Percentiles rank a stretch among this genome's conserved stretches.
These are phyloP conservation scores for Coregonus clupeaformis DNA, from an alignment of 2,113 vertebrate species.

Conservation along the genomic window DNA sequence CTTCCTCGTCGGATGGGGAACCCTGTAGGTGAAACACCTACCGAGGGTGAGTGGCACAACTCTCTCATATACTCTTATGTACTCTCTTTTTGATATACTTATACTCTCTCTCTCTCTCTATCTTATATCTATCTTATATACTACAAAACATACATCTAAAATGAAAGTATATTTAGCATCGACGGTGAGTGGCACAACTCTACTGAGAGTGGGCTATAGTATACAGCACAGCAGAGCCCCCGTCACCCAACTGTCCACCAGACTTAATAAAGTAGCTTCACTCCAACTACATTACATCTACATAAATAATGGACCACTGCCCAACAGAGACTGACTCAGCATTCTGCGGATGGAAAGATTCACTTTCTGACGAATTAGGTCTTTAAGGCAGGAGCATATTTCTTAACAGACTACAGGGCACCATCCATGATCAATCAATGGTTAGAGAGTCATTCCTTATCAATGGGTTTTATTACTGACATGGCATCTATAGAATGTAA, in stretches of 20 bases:
- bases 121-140: no score
- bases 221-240: slow-evolving; percentile 29
- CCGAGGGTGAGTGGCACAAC: slow-evolving; percentile 55
- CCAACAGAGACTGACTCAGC: slow-evolving; percentile 3
- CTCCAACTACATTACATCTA: slow-evolving; percentile 14
- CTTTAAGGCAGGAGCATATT: not conserved
- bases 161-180: no score
- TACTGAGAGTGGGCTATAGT: not conserved
- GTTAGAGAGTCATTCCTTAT: not conserved
- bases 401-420: not conserved
- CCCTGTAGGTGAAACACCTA: slow-evolving; percentile 67
- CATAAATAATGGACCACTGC: slow-evolving; percentile 1
- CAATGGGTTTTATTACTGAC: not conserved
- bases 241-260: not conserved
- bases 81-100: no score
- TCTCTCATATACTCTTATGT: slow-evolving; percentile 10
- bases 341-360: not conserved
- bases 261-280: slow-evolving; percentile 4
- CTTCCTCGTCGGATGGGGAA: slow-evolving; percentile 60
- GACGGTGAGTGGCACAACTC: no score
- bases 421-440: not conserved
- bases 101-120: no score
- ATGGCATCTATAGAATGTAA: not conserved
- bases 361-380: not conserved
- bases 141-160: no score